These are phyloP conservation scores for Thaumetopoea pityocampa DNA, from an alignment of 1,140 invertebrate genomes.

Conservation along the genomic window DNA sequence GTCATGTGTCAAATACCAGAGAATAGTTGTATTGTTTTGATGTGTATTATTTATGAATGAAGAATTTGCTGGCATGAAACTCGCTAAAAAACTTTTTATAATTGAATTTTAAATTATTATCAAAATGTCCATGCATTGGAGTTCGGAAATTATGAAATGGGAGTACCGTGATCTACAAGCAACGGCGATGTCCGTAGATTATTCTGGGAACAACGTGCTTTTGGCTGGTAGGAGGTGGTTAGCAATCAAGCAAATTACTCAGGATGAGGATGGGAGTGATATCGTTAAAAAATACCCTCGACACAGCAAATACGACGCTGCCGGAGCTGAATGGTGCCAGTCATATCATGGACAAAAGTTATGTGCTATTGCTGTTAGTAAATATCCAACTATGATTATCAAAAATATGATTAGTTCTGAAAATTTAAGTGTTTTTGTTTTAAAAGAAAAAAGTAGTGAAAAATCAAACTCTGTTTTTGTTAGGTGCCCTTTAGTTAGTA, in stretches of 20 bases:
- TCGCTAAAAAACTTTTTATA: too few relatives aligned
- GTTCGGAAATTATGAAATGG: slow-evolving; percentile 72
- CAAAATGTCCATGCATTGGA: slow-evolving; percentile 71
- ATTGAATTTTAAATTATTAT: neutral
- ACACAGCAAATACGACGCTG: slow-evolving; percentile 95
- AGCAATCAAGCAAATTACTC: slow-evolving; percentile 85
- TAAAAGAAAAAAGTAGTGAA: neutral
- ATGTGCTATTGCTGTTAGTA: slow-evolving; percentile 92
- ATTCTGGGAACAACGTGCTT: slow-evolving; percentile 87
- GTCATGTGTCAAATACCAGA: too few relatives aligned
- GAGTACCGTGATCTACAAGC: slow-evolving; percentile 83
- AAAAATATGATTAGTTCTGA: too few relatives aligned
- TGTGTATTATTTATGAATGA: too few relatives aligned
- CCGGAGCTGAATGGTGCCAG: slow-evolving; percentile 94
- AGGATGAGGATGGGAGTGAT: slow-evolving; percentile 83
- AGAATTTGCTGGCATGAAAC: too few relatives aligned
- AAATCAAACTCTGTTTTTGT: too few relatives aligned
- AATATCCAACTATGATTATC: neutral
- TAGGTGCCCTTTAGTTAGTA: too few relatives aligned
- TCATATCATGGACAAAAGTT: slow-evolving; percentile 85
- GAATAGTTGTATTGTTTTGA: too few relatives aligned
- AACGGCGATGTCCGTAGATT: slow-evolving; percentile 93
- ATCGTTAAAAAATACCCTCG: slow-evolving; percentile 87
- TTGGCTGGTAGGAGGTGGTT: slow-evolving; percentile 90
- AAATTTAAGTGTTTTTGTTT: neutral